A percentile compares a stretch with the other conserved stretches of the same genome.
These are phyloP conservation scores for Exephanes ischioxanthus DNA, from an alignment of 2,888 invertebrate genomes.

Conservation along the genomic window DNA sequence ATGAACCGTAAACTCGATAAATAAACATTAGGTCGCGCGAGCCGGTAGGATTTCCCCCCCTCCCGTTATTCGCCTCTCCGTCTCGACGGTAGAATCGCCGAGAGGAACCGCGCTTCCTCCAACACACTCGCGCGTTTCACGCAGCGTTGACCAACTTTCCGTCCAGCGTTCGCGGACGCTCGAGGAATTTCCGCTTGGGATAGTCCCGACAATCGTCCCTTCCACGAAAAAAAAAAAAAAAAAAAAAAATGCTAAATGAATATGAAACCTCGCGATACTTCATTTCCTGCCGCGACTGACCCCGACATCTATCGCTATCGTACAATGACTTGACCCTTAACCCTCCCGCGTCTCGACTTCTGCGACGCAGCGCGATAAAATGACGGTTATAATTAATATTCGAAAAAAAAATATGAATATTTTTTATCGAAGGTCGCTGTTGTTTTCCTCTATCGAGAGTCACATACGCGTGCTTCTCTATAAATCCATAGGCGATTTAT, in stretches of 20 bases:
- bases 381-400: background rate
- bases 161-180: conserved; percentile 45
- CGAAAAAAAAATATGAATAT: background rate
- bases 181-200: conserved; percentile 57
- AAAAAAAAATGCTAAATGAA: conserved; percentile 9
- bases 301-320: background rate
- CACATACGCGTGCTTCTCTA: too few relatives aligned
- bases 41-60: conserved; percentile 37
- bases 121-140: conserved; percentile 28
- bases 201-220: conserved; percentile 35
- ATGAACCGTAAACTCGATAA: conserved; percentile 81
- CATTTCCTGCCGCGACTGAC: conserved; percentile 24
- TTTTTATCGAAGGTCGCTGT: too few relatives aligned
- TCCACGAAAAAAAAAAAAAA: conserved; percentile 20
- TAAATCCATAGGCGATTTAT: background rate
- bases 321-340: conserved; percentile 10
- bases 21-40: conserved; percentile 76
- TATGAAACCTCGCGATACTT: conserved; percentile 22
- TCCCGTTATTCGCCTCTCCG: conserved; percentile 10
- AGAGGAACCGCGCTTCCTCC: conserved; percentile 23
- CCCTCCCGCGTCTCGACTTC: background rate
- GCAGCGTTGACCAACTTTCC: conserved; percentile 53
- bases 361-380: background rate
- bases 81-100: conserved; percentile 17
- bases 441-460: too few relatives aligned